phyloP scores from a whole-genome alignment of 2,113 vertebrate species.

The Gulo gulo region DNA sequence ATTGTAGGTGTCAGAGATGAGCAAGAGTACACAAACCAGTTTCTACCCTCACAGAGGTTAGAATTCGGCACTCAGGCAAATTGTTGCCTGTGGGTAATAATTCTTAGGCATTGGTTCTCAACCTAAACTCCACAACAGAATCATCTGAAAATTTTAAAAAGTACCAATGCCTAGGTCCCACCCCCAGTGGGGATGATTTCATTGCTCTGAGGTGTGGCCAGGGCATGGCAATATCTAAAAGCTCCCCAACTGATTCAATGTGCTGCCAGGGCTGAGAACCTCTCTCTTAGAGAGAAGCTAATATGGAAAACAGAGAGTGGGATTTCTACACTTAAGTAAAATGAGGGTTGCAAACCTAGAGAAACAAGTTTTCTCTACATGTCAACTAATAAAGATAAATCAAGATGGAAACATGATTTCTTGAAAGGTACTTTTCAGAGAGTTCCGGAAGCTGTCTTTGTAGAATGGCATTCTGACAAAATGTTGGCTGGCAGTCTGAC shows the following conservation, averaged over 20 bases:
- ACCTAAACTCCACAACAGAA: neutral
- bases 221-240: neutral
- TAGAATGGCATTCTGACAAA: neutral
- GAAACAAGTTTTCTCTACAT: neutral
- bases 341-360: neutral
- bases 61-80: neutral
- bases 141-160: neutral
- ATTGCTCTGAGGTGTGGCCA: neutral
- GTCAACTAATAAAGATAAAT: neutral
- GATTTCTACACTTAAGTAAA: neutral
- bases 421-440: neutral
- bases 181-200: neutral
- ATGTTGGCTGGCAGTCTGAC: neutral
- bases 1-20: neutral
- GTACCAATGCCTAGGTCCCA: neutral
- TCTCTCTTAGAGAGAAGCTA: neutral
- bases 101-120: neutral
- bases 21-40: neutral
- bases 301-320: neutral
- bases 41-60: neutral
- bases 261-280: neutral
- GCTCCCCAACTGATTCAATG: neutral
- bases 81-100: neutral
- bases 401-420: neutral
- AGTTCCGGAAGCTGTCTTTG: neutral